A percentile compares a stretch with the other conserved stretches of the same genome.
Conservation (phyloP, 2,888 invertebrate species). For the Pilophorus perplexus region DNA sequence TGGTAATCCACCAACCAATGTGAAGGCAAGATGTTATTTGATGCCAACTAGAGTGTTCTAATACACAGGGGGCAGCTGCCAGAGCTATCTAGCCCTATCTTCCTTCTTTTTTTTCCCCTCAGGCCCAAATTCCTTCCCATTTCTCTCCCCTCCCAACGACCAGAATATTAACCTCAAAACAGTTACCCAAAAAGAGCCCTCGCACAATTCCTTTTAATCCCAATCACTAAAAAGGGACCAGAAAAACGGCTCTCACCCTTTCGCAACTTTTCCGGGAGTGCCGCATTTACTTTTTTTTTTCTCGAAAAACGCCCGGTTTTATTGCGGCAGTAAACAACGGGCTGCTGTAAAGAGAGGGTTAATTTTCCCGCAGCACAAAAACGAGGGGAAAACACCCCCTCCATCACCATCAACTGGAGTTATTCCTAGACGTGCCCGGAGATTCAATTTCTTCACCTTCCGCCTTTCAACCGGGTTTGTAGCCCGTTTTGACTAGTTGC, state of each 20-base stretch:
- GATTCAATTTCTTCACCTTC: slow-evolving; percentile 30
- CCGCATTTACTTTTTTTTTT: not conserved
- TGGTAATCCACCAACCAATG: no score
- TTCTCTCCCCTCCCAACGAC: slow-evolving; percentile 1
- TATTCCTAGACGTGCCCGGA: slow-evolving; percentile 32
- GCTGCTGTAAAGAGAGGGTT: slow-evolving; percentile 29
- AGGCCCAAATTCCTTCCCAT: no score
- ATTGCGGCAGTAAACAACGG: slow-evolving; percentile 32
- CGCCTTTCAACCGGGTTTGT: not conserved
- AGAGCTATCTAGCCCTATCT: no score
- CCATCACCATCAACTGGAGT: slow-evolving; percentile 39
- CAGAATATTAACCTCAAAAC: slow-evolving; percentile 9
- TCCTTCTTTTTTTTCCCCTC: no score
- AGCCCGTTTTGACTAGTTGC: slow-evolving; percentile 9
- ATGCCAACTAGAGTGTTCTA: no score
- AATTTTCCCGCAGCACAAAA: slow-evolving; percentile 20
- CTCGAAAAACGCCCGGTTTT: slow-evolving; percentile 25
- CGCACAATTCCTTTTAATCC: slow-evolving; percentile 23
- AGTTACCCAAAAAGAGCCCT: not conserved
- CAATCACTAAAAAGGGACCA: slow-evolving; percentile 16
- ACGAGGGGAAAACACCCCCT: slow-evolving; percentile 1
- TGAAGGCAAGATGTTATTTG: no score
- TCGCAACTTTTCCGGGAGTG: no score
- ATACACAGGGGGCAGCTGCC: no score
- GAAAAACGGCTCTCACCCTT: not conserved